These are phyloP conservation scores for Cynodonichthys magdalenae DNA, from an alignment of 2,797 vertebrate genomes.

Conservation along the genomic window DNA sequence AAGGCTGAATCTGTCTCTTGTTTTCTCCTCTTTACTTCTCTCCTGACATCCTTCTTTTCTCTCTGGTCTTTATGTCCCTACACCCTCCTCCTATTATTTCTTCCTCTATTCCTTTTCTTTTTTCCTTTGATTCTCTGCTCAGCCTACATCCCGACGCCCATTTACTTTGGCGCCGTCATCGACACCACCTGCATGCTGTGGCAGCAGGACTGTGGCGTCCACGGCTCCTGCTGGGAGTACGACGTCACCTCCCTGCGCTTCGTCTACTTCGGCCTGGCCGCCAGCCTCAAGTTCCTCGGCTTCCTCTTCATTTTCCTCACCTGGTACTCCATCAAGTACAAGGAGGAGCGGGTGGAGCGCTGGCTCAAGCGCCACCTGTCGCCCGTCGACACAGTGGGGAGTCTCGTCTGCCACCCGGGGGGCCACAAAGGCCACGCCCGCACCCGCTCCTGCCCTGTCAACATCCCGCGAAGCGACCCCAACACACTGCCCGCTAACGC, in stretches of 20 bases:
- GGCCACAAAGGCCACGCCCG: constrained; percentile 85
- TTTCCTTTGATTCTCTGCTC: constrained; percentile 54
- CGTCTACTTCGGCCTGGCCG: constrained; percentile 96
- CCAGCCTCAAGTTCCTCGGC: constrained; percentile 95
- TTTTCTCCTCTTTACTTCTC: too few relatives aligned
- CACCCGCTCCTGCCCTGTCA: constrained; percentile 92
- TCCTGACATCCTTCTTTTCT: neutral
- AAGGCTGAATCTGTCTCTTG: too few relatives aligned
- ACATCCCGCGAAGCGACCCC: constrained; percentile 83
- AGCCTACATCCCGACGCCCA: constrained; percentile 99
- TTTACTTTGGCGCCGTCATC: constrained; percentile 97
- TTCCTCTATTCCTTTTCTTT: constrained; percentile 36
- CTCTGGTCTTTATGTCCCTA: too few relatives aligned
- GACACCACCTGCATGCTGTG: constrained; percentile 99
- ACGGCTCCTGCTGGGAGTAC: constrained; percentile 97
- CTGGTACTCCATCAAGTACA: constrained; percentile 96
- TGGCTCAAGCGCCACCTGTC: constrained; percentile 83
- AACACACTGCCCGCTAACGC: constrained; percentile 51
- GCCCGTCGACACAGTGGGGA: constrained; percentile 88
- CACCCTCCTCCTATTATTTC: neutral
- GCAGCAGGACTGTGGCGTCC: constrained; percentile 95
- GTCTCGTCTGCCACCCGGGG: constrained; percentile 82
- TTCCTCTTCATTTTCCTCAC: constrained; percentile 98
- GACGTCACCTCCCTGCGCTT: constrained; percentile 97
- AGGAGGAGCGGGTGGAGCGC: constrained; percentile 87